Base-by-base conservation (phyloP, 2,797 vertebrate genomes). In the Thunnus albacares region DNA sequence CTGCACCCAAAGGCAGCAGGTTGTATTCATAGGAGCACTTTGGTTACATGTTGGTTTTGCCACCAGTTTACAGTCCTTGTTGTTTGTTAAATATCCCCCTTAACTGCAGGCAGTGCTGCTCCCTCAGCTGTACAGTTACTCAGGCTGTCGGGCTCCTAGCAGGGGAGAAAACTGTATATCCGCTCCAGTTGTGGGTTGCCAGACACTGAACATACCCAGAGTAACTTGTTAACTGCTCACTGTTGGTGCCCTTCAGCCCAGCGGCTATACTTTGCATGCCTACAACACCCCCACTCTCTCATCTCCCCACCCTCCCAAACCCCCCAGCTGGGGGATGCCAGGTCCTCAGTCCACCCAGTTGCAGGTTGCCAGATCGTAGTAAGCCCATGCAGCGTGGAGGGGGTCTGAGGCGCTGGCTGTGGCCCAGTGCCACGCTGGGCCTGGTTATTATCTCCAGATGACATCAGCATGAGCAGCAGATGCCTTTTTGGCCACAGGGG, bases 401-500 rank as follows among this genome's bases (percentile, higher is more conserved):
- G 79, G 86, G 77, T 87, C 88, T 78, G 87, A 69, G 88, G 75
- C 22, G 49, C 90, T 93, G 89, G 74, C 89, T 90, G 88, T 90
- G 87, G 89, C 84, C 83, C 67, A 65, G 81, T 91, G 90, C 90
- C 93, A 93, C 14, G 84, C 94, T 93, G 93, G 87, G 92, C 78
- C 82, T 77, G 79, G 89, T 94, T 94, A 95, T 94, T 94, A 94
- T 92, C 90, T 94, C 93, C 94, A 94, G 90, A 93, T 95, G 95
- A 95, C 92, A 93, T 94, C 93, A 93, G 93, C 90, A 87, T 91
- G 94, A 92, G 89, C 90, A 93, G 94, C 94, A 95, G 94, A 94
- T 94, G 95, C 92, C 90, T 92, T 87, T 91, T 91, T 92, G 90
- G 91, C 92, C 89, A 90, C 82, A 81, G 89, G 93, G 90, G 77